These are phyloP conservation scores for Oreochromis grahami DNA, from an alignment of 2,797 vertebrate genomes.

Conservation along the genomic window DNA sequence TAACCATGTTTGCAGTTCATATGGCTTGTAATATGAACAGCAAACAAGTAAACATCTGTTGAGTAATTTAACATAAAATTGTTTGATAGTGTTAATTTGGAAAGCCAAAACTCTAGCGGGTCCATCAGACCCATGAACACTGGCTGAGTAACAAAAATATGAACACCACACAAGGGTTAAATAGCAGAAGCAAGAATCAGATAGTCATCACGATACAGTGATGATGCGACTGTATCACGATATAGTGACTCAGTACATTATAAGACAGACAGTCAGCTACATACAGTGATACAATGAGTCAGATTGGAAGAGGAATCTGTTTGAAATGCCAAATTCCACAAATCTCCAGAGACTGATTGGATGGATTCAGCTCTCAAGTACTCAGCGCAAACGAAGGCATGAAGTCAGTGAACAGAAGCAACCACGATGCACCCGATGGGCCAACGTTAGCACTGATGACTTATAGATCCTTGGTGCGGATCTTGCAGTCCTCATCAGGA, in stretches of 20 bases:
- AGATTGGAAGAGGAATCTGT: not conserved
- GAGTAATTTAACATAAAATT: too few species aligned
- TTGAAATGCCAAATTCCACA: not conserved
- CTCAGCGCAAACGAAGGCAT: not conserved
- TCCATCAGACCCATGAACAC: too few species aligned
- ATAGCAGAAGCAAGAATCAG: not conserved
- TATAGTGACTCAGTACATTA: not conserved
- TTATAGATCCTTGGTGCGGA: not conserved
- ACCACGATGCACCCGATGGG: not conserved
- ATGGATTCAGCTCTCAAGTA: not conserved
- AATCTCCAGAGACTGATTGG: not conserved
- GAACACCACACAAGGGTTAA: not conserved
- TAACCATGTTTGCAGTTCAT: too few species aligned
- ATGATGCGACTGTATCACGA: not conserved
- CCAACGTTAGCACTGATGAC: not conserved
- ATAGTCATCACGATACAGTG: not conserved
- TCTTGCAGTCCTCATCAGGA: not conserved
- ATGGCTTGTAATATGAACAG: too few species aligned
- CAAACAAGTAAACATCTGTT: too few species aligned
- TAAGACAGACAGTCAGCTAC: not conserved
- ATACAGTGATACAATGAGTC: not conserved
- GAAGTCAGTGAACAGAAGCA: not conserved
- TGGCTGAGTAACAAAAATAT: too few species aligned
- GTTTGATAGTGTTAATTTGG: too few species aligned
- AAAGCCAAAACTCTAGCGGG: too few species aligned